phyloP scores from a whole-genome alignment of 2,797 vertebrate species.

The Sebastes kiyomatsui region DNA sequence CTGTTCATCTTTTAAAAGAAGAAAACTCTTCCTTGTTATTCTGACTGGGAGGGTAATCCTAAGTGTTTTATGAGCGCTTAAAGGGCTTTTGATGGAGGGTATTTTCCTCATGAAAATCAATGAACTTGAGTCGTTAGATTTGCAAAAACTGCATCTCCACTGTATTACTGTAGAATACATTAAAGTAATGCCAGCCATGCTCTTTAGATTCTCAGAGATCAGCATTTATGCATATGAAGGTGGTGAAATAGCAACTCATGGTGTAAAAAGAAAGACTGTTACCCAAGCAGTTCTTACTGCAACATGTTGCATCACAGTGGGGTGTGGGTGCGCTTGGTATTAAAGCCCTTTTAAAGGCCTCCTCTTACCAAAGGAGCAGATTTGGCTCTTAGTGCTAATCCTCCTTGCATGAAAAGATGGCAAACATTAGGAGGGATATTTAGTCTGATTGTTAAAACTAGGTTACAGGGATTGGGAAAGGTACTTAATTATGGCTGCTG shows the following conservation, averaged over 20 bases:
- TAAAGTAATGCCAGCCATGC: slow-evolving; percentile 69
- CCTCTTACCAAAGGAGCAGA: slow-evolving; percentile 73
- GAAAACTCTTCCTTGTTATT: slow-evolving; percentile 24
- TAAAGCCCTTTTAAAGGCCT: slow-evolving; percentile 75
- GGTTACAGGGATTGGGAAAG: slow-evolving; percentile 68
- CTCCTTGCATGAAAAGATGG: slow-evolving; percentile 69
- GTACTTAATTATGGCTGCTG: slow-evolving; percentile 56
- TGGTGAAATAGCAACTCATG: slow-evolving; percentile 76
- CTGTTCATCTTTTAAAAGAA: neutral
- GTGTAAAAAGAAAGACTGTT: slow-evolving; percentile 70
- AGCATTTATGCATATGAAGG: slow-evolving; percentile 79
- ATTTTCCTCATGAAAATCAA: slow-evolving; percentile 69
- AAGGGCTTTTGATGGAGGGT: slow-evolving; percentile 54
- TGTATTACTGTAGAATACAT: slow-evolving; percentile 72
- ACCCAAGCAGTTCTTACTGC: slow-evolving; percentile 73
- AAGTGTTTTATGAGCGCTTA: slow-evolving; percentile 44
- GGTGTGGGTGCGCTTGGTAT: slow-evolving; percentile 67
- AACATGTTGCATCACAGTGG: slow-evolving; percentile 82
- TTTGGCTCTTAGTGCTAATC: slow-evolving; percentile 75
- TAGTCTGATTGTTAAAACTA: slow-evolving; percentile 72
- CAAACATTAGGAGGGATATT: slow-evolving; percentile 73
- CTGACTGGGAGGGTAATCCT: slow-evolving; percentile 37
- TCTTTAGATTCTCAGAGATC: slow-evolving; percentile 70
- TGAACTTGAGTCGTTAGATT: slow-evolving; percentile 53
- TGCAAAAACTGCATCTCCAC: slow-evolving; percentile 66